These are phyloP conservation scores for Sebastes hopkinsi DNA, from an alignment of 2,797 vertebrate genomes.

Conservation along the genomic window DNA sequence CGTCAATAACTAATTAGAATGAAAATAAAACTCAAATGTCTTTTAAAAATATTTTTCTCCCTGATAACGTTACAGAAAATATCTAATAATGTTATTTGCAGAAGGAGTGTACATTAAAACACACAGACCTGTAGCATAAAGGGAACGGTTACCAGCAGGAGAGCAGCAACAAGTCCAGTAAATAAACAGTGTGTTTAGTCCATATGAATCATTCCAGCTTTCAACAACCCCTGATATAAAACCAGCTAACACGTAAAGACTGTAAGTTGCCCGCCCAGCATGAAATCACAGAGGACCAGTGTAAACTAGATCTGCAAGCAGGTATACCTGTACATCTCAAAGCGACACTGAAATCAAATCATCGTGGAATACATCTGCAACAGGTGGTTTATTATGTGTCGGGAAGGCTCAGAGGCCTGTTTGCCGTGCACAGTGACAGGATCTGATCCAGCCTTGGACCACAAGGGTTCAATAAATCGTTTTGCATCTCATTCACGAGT, in stretches of 20 bases:
- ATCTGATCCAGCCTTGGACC: not conserved
- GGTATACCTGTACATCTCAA: not conserved
- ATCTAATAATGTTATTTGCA: not conserved
- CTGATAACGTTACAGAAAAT: not conserved
- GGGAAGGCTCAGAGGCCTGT: not conserved
- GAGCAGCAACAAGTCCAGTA: not conserved
- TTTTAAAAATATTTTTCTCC: not conserved
- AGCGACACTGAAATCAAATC: not conserved
- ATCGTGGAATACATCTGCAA: not conserved
- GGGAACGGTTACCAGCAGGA: not conserved
- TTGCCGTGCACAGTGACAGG: not conserved
- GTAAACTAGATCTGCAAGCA: not conserved
- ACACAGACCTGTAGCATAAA: not conserved
- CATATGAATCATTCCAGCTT: not conserved
- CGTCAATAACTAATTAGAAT: not conserved
- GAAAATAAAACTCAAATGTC: not conserved
- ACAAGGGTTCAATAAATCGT: not conserved
- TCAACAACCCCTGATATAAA: not conserved
- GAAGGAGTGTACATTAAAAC: not conserved
- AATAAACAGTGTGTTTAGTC: not conserved
- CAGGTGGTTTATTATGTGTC: not conserved
- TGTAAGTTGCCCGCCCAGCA: not conserved
- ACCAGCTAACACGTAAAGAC: not conserved
- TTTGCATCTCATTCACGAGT: not conserved
- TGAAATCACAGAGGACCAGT: not conserved